Conservation (phyloP, 2,113 vertebrate species). For the Cebus imitator region DNA sequence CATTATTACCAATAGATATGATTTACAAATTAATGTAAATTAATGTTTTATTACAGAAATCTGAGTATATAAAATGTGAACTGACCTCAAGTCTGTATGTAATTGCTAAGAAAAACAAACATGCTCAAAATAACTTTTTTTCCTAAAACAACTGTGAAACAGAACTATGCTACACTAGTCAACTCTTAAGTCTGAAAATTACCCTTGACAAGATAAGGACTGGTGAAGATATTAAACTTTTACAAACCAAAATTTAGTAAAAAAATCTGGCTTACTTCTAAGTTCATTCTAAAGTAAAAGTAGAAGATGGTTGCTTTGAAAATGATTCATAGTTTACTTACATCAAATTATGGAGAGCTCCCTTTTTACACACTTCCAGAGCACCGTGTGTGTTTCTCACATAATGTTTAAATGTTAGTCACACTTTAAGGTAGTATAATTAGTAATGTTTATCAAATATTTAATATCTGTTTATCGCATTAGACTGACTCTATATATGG, state of each 20-base stretch:
- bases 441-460: neutral
- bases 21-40: neutral
- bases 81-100: neutral
- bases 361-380: neutral
- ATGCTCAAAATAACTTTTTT: neutral
- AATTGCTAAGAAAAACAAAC: neutral
- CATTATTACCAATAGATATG: neutral
- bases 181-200: conserved; percentile 12
- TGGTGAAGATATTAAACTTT: neutral
- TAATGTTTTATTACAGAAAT: conserved; percentile 11
- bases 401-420: neutral
- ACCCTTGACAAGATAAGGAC: neutral
- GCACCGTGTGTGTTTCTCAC: neutral
- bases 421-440: neutral
- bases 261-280: neutral
- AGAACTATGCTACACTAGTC: neutral
- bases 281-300: neutral
- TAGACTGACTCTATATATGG: neutral
- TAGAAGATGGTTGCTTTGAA: neutral
- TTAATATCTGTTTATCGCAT: neutral
- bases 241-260: neutral
- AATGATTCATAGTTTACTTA: neutral
- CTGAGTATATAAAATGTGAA: neutral
- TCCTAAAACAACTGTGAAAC: neutral
- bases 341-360: neutral